Conservation (phyloP, 2,797 vertebrate species). For the Cyclura pinguis region DNA sequence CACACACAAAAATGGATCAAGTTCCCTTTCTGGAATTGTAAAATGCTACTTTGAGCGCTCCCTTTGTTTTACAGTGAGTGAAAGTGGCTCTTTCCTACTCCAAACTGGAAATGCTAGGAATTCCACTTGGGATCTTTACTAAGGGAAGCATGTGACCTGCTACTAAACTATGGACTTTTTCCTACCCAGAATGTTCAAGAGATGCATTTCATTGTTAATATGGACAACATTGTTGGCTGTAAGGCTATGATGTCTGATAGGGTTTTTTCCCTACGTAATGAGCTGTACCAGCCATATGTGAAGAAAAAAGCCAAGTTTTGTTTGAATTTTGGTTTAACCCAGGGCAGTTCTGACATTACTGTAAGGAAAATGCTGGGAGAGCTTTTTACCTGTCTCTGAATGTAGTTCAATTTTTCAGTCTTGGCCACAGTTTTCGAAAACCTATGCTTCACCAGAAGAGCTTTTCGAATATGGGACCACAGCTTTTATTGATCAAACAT, state of each 20-base stretch:
- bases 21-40: too few species aligned
- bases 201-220: background rate
- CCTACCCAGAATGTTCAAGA: background rate
- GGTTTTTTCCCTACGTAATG: background rate
- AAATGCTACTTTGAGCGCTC: too few species aligned
- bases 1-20: too few species aligned
- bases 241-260: background rate
- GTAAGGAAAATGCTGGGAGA: background rate
- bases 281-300: background rate
- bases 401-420: slow-evolving; percentile 4
- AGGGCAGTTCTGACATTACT: background rate
- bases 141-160: background rate
- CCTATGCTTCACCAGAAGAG: background rate
- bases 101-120: background rate
- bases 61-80: background rate
- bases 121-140: background rate
- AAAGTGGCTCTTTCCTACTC: background rate
- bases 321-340: background rate
- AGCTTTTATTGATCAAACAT: background rate
- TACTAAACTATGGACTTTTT: background rate
- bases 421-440: background rate
- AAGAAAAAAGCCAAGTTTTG: background rate
- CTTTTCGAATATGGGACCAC: background rate
- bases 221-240: background rate
- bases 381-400: background rate